Evolutionary conservation across 2,888 invertebrate species (phyloP).

Genomic region (Heliothis peltigera): DNA sequence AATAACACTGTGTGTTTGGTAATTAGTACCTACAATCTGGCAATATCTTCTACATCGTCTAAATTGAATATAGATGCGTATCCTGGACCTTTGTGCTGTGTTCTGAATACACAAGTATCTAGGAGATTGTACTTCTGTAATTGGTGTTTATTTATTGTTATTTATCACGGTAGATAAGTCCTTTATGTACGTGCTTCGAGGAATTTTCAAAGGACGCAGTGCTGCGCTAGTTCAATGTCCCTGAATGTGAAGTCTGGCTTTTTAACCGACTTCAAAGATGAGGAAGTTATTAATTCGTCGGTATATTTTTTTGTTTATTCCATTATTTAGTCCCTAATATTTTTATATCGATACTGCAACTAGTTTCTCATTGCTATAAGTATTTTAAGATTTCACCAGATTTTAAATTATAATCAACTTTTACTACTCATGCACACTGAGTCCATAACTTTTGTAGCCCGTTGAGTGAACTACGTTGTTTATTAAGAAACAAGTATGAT

Average conservation of each 20-base stretch:
- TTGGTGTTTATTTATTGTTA: constrained; percentile 24
- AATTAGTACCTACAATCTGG: constrained; percentile 39
- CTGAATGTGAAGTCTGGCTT: too few relatives aligned
- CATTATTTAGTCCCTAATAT: too few relatives aligned
- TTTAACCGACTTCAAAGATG: too few relatives aligned
- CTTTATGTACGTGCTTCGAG: neutral
- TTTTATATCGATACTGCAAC: too few relatives aligned
- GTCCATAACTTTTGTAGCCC: constrained; percentile 16
- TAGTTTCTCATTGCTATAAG: too few relatives aligned
- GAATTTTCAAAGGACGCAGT: neutral
- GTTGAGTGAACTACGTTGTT: constrained; percentile 35
- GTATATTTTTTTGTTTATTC: neutral
- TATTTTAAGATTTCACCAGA: too few relatives aligned
- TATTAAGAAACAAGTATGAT: constrained; percentile 35
- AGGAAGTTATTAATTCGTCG: too few relatives aligned
- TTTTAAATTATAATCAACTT: too few relatives aligned
- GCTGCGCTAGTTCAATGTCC: neutral
- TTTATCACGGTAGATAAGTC: constrained; percentile 1
- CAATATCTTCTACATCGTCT: constrained; percentile 34
- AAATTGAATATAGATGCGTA: constrained; percentile 44
- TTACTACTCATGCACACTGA: too few relatives aligned
- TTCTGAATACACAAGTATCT: constrained; percentile 36
- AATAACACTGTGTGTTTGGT: constrained; percentile 30
- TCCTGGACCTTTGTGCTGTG: constrained; percentile 18
- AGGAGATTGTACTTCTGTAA: constrained; percentile 2